Conservation (phyloP, 1,140 invertebrate species). For the Luehdorfia chinensis region DNA sequence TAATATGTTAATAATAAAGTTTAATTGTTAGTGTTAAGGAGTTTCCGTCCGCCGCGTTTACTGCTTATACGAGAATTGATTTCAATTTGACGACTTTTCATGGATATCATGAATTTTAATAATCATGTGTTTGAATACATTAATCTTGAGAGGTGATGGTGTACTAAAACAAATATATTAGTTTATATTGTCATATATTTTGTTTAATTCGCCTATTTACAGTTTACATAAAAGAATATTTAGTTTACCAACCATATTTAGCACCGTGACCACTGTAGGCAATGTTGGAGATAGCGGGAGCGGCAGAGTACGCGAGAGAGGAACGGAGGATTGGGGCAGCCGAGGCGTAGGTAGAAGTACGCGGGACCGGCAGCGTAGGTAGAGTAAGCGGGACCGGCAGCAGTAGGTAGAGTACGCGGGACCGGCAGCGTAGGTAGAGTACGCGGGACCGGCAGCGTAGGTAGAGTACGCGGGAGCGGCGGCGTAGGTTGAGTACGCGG, state of each 20-base stretch:
- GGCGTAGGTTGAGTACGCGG: conserved; percentile 21
- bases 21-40: too few relatives aligned
- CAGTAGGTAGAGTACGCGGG: background rate
- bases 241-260: conserved; percentile 15
- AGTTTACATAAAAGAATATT: background rate
- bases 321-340: conserved; percentile 4
- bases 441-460: conserved; percentile 23
- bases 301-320: conserved; percentile 7
- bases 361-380: conserved; percentile 22
- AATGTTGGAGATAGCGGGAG: conserved; percentile 1
- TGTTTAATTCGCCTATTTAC: background rate
- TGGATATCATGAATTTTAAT: too few relatives aligned
- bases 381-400: conserved; percentile 18
- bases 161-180: too few relatives aligned
- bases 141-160: too few relatives aligned
- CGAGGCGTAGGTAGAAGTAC: conserved; percentile 28
- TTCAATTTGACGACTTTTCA: too few relatives aligned
- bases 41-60: too few relatives aligned
- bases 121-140: too few relatives aligned
- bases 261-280: conserved; percentile 29
- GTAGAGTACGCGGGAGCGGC: conserved; percentile 22
- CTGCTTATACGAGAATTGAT: too few relatives aligned
- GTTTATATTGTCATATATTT: background rate
- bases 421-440: conserved; percentile 23
- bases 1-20: too few relatives aligned